A percentile compares a stretch with the other conserved stretches of the same genome.
These are phyloP conservation scores for Beroe ovata DNA, from an alignment of 37 sponge, comb jelly and placozoan genomes.

Conservation along the genomic window DNA sequence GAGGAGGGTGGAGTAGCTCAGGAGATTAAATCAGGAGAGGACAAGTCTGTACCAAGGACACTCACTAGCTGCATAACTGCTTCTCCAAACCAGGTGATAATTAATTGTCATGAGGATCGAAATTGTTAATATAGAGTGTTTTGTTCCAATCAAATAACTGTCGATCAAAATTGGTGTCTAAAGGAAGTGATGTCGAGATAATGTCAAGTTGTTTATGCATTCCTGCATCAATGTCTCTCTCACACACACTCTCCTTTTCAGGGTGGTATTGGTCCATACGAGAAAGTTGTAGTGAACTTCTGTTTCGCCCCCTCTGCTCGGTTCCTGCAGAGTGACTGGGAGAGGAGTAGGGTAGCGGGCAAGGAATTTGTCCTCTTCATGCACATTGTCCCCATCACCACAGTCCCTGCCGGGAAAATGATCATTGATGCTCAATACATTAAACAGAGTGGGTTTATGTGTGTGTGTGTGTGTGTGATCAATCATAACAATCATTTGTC, in stretches of 20 bases:
- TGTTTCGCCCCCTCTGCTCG: conserved; percentile 51
- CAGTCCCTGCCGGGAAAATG: conserved; percentile 51
- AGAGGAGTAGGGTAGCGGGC: neutral
- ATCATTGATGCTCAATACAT: conserved; percentile 63
- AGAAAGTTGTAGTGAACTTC: conserved; percentile 64
- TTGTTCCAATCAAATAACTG: no score
- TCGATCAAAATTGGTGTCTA: no score
- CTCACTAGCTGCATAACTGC: conserved; percentile 54
- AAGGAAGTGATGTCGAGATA: no score
- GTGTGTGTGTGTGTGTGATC: no score
- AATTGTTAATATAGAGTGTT: no score
- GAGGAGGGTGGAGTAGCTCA: conserved; percentile 67
- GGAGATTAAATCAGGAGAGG: conserved; percentile 50
- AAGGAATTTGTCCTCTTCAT: conserved; percentile 65
- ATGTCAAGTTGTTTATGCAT: no score
- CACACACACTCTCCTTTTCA: no score
- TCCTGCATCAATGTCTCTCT: no score
- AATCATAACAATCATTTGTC: no score
- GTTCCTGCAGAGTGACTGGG: conserved; percentile 59
- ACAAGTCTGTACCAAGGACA: conserved; percentile 16
- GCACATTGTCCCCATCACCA: conserved; percentile 65
- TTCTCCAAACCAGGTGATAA: conserved; percentile 60
- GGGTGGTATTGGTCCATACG: conserved; percentile 66
- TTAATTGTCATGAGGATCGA: neutral
- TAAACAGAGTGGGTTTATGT: conserved; percentile 44